Percentiles rank a stretch among this genome's conserved stretches.
phyloP scores from a whole-genome alignment of 2,113 vertebrate species.

The Pangasianodon hypophthalmus region DNA sequence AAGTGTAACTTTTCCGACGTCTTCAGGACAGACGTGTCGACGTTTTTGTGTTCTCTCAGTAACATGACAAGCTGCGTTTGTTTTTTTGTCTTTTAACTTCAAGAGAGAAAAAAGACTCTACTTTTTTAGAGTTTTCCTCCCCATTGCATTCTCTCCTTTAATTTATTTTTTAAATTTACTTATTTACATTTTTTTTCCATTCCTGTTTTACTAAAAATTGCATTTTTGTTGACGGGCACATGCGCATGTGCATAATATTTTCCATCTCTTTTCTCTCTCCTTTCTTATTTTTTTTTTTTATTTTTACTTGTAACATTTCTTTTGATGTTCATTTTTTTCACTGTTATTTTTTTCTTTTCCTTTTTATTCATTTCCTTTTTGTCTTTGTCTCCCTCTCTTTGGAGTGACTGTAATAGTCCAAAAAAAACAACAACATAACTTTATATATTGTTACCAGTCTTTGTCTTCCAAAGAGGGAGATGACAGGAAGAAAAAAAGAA shows the following conservation, averaged over 20 bases:
- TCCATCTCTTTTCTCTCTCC: no score
- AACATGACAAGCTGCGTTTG: neutral
- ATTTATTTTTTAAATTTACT: neutral
- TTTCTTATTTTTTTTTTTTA: neutral
- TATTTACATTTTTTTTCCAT: neutral
- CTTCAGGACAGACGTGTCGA: neutral
- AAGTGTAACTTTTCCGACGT: neutral
- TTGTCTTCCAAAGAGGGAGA: neutral
- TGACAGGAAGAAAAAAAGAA: no score
- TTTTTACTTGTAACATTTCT: neutral
- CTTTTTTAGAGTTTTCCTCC: neutral
- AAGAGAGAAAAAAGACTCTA: neutral
- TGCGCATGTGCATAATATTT: neutral
- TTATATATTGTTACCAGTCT: neutral
- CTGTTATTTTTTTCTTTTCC: neutral
- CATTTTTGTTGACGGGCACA: no score
- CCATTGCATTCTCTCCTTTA: neutral
- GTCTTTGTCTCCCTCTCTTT: neutral
- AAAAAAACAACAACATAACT: neutral
- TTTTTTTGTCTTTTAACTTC: neutral
- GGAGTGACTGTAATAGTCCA: neutral
- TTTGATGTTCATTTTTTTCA: neutral
- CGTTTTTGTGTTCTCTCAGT: neutral
- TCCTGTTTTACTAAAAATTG: neutral
- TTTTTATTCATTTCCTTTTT: neutral